Base-by-base conservation (phyloP, 2,888 invertebrate genomes). In the Morpho achilles region DNA sequence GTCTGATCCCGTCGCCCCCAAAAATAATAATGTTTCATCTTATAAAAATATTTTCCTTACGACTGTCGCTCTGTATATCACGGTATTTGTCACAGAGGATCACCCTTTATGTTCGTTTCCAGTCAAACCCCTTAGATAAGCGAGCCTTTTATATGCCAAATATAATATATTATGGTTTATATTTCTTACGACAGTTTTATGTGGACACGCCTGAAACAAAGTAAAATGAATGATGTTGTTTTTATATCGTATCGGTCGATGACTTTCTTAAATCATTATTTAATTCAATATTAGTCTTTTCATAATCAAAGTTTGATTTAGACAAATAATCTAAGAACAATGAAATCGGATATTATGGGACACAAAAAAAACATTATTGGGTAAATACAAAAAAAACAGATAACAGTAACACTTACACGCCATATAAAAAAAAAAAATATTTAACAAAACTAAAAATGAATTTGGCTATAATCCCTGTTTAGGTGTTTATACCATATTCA, bases 81-180 rank as follows among this genome's bases (percentile, higher is more conserved):
- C 87, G 79, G 84, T 89, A 90, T 90, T 90, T 90, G 90, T 90
- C 90, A 90, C 89, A 88, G 87, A 88, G 88, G 90, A 90, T 90
- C 90, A 90, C 90, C 90, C 90, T 90, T 90, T 90, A 89, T 89
- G 90, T 88, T 90, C 88, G 87, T 87, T 89, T 87, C 87, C 88
- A 89, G 89, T 87, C 90, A 90, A 90, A 90, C 90, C 90, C 90
- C 89, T 89, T 89, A 89, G 90, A 90, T 90, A 90, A 89, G 89
- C 88, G 88, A 84, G 90, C 89, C 89, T 90, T 90, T 90, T 89
- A 90, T 90, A 90, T 88, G 90, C 87, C 90, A 88, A 90, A 90
- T 90, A 90, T 90, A 89, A 90, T 89, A 90, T 90, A 90, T 90
- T 89, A 88, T 89, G 87, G 85, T 87, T 87, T 88, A 82, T 87